These are phyloP conservation scores for Lophochroa leadbeateri DNA, from an alignment of 2,113 vertebrate genomes.

Conservation along the genomic window DNA sequence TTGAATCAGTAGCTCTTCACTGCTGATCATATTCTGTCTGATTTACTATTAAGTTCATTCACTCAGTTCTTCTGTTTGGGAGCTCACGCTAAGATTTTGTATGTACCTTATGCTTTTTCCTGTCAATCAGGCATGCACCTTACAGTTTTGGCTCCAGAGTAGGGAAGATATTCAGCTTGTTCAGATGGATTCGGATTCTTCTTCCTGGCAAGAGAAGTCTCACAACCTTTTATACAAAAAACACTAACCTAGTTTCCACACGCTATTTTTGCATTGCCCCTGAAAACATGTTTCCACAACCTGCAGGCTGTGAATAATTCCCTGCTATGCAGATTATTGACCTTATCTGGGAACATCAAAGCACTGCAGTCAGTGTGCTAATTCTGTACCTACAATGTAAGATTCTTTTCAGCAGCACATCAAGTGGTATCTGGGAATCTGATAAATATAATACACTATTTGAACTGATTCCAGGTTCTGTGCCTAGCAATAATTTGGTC, in stretches of 20 bases:
- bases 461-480: neutral
- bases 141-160: neutral
- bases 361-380: neutral
- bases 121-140: neutral
- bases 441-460: neutral
- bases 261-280: neutral
- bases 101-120: neutral
- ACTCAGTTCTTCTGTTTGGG: neutral
- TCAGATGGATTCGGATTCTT: neutral
- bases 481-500: neutral
- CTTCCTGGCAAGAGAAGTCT: neutral
- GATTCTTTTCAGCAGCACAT: neutral
- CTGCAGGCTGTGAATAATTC: slow-evolving; percentile 11
- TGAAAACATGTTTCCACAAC: neutral
- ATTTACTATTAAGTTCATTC: neutral
- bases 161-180: neutral
- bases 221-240: neutral
- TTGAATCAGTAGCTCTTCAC: neutral
- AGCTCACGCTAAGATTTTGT: neutral
- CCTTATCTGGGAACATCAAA: slow-evolving; percentile 17
- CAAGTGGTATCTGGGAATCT: neutral
- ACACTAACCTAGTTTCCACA: neutral
- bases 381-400: neutral
- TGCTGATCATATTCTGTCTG: neutral
- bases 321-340: slow-evolving; percentile 19